Base-by-base conservation (phyloP, 2,888 invertebrate species). In the Bugulina stolonifera region DNA sequence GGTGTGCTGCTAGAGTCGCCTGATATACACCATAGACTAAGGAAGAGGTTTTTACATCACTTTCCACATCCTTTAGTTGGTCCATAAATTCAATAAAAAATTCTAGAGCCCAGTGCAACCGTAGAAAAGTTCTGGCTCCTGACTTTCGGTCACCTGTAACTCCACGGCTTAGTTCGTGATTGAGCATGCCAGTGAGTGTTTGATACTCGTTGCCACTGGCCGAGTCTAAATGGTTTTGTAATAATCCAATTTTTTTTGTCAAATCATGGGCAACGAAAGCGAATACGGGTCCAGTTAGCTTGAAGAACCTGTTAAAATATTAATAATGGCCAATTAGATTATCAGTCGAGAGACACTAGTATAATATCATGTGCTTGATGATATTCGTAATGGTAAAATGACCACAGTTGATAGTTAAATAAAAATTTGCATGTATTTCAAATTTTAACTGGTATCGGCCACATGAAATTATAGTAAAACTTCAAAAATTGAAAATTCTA, bases 51-150 rank as follows among this genome's bases (percentile, higher is more conserved):
- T 35, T 32, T 5, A 2, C 29, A 5, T 29, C 32, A 3, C 3
- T 3, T 14, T 5, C n/a, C n/a, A 32, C 14, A n/a, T 32, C 69
- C 35, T 35, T 32, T 32, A 69, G 22, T 32, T 35, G 14, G 25
- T 69, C 69, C 69, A 69, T 69, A 32, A 69, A 69, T 23, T 69
- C 69, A 23, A 69, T 32, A 22, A 69, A 27, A n/a, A 69, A 69
- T n/a, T 69, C 69, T 10, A 69, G 69, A 5, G 69, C 69, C 69
- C 69, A 69, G 32, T 69, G 69, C 23, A 69, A 23, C 5, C 69
- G 69, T 35, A 69, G 69, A 3, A 69, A 14, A 18, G 23, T 69
- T n/a, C 69, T 32, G 23, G 69, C 25, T 5, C n/a, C 69, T 32
- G 35, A 35, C 14, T 3, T 23, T 32, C 25, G 14, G 32, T 32